A percentile compares a stretch with the other conserved stretches of the same genome.
phyloP scores from a whole-genome alignment of 2,888 invertebrate species.

The Alloscopus bannaensis region DNA sequence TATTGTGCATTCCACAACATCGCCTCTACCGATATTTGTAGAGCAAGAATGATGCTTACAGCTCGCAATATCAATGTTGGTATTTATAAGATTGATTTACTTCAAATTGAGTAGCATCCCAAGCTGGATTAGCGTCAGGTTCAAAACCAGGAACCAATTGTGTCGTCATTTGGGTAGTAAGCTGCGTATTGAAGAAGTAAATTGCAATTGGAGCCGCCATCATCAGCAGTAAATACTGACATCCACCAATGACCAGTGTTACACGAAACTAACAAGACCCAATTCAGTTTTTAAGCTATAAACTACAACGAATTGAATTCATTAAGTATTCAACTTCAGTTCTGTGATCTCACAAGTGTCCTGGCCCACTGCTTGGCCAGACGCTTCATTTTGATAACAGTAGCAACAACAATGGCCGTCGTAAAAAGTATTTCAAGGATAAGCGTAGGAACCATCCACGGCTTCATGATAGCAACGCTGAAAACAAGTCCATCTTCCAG shows the following conservation, averaged over 20 bases:
- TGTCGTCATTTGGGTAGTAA: constrained; percentile 6
- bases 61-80: neutral
- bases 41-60: neutral
- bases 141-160: neutral
- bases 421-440: constrained; percentile 9
- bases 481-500: constrained; percentile 24
- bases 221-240: constrained; percentile 25
- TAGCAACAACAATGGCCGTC: neutral
- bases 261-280: constrained; percentile 25
- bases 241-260: constrained; percentile 6
- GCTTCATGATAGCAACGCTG: constrained; percentile 23
- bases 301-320: neutral
- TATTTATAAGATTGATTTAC: neutral
- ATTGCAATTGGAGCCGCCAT: constrained; percentile 23
- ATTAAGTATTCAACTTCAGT: neutral
- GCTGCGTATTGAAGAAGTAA: constrained; percentile 24
- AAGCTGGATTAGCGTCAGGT: neutral
- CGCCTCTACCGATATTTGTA: constrained; percentile 25
- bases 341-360: constrained; percentile 14
- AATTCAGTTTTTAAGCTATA: neutral
- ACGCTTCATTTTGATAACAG: constrained; percentile 29
- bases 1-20: constrained; percentile 52
- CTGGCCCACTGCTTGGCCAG: neutral
- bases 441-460: constrained; percentile 24
- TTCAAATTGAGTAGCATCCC: constrained; percentile 35